Base-by-base conservation (phyloP, 2,113 vertebrate species). In the Neogobius melanostomus region DNA sequence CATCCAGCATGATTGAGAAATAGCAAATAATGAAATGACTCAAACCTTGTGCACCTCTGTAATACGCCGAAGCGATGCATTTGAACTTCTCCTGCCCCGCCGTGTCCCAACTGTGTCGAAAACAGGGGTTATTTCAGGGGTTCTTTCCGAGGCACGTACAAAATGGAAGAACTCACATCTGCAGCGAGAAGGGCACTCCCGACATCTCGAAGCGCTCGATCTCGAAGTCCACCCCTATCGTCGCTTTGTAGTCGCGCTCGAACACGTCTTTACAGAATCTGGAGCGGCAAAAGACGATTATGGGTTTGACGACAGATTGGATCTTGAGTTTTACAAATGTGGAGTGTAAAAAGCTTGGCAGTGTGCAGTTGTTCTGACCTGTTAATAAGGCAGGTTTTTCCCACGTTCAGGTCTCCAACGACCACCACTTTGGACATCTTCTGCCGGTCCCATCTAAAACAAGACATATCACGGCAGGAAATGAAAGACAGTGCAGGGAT, bases 11-110 rank as follows among this genome's bases (percentile, higher is more conserved):
- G 17, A 52, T 21, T 64, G 14, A 21, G n/a, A 12, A 43, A 52
- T 6, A 2, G 28, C 28, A 3, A 10, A 7, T 4, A 14, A 12
- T 60, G 6, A 64, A 11, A 53, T 1, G 6, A 56, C 1, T 11
- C 6, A 36, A 59, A 97, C 96, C 95, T 82, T 96, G 94, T 72
- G 96, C 95, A 8, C 95, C 95, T 87, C 95, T 84, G 88, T 97
- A 98, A 86, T 98, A 98, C 48, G 95, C 93, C 65, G 95, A 95
- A 2, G 96, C 94, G 6, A 97, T 95, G 82, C 96, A 98, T 88
- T 97, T 98, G 90, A 98, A 98, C 87, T 96, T 98, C 74, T 98
- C 96, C 85, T 98, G 96, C 10, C 96, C 96, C 1, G 96, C 96
- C 11, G 96, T 98, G 89, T 98, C 96, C 96, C 96, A 98, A 90